phyloP scores from a whole-genome alignment of 2,113 vertebrate genomes.

The Siphamia tubifer region DNA sequence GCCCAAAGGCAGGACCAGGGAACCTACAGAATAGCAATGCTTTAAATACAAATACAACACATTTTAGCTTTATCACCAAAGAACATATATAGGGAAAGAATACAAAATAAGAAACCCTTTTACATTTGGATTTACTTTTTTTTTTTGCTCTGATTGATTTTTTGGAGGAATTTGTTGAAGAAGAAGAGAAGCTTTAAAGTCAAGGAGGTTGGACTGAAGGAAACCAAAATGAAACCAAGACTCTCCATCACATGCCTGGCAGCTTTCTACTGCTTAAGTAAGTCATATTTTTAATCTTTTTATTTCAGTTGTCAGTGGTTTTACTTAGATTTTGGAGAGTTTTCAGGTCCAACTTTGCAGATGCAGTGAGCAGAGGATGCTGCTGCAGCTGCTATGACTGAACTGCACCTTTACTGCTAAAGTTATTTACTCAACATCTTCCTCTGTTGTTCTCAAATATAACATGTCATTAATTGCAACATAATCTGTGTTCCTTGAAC shows the following conservation, averaged over 20 bases:
- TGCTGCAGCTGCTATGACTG: not conserved
- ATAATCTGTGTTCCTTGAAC: not conserved
- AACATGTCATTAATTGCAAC: not conserved
- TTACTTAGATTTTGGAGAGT: not conserved
- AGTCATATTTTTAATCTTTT: conserved; percentile 50
- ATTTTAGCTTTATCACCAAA: conserved; percentile 34
- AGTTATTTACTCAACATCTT: no score
- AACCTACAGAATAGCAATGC: conserved; percentile 42
- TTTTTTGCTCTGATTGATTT: not conserved
- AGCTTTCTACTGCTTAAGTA: conserved; percentile 62
- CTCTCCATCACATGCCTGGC: conserved; percentile 52
- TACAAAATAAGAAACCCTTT: not conserved
- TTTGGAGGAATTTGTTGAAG: not conserved
- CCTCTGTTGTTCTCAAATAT: not conserved
- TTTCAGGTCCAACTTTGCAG: not conserved
- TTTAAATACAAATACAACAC: not conserved
- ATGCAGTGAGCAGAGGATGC: not conserved
- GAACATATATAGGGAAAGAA: not conserved
- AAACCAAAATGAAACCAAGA: conserved; percentile 68
- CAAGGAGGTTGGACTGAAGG: conserved; percentile 23
- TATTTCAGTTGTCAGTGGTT: not conserved
- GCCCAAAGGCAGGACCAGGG: conserved; percentile 40
- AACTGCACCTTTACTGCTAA: no score
- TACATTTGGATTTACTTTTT: conserved; percentile 30
- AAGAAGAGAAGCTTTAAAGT: conserved; percentile 14